Percentiles rank a stretch among this genome's conserved stretches.
These are phyloP conservation scores for Chymomyza amoena DNA, from an alignment of 2,888 invertebrate species.

Conservation along the genomic window DNA sequence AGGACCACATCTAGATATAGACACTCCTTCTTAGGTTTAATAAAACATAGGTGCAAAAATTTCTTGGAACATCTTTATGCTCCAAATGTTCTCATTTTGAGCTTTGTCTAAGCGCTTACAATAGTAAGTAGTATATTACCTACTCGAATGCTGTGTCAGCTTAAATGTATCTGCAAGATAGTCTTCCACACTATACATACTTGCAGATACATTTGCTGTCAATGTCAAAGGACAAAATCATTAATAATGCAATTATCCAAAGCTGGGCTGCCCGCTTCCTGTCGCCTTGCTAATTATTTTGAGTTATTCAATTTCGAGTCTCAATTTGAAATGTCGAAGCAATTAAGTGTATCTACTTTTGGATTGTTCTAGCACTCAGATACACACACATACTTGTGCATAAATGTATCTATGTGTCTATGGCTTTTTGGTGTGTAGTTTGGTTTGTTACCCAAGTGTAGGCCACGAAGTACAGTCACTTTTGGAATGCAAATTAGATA, in stretches of 20 bases:
- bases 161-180: not conserved
- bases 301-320: conserved; percentile 78
- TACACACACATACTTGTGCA: not conserved
- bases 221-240: conserved; percentile 51
- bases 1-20: too few species aligned
- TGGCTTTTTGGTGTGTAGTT: not conserved
- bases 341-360: conserved; percentile 48
- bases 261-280: conserved; percentile 18
- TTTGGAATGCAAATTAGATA: conserved; percentile 56
- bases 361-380: not conserved
- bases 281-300: conserved; percentile 74
- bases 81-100: too few species aligned
- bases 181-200: not conserved
- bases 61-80: too few species aligned
- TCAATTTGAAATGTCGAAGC: conserved; percentile 73
- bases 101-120: too few species aligned
- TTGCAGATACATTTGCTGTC: not conserved
- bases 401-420: not conserved
- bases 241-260: conserved; percentile 65
- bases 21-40: too few species aligned
- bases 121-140: too few species aligned
- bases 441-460: too few species aligned
- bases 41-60: too few species aligned
- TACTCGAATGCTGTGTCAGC: too few species aligned
- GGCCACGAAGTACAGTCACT: conserved; percentile 2